These are phyloP conservation scores for Genyomyrus donnyi DNA, from an alignment of 2,113 vertebrate species.

Conservation along the genomic window DNA sequence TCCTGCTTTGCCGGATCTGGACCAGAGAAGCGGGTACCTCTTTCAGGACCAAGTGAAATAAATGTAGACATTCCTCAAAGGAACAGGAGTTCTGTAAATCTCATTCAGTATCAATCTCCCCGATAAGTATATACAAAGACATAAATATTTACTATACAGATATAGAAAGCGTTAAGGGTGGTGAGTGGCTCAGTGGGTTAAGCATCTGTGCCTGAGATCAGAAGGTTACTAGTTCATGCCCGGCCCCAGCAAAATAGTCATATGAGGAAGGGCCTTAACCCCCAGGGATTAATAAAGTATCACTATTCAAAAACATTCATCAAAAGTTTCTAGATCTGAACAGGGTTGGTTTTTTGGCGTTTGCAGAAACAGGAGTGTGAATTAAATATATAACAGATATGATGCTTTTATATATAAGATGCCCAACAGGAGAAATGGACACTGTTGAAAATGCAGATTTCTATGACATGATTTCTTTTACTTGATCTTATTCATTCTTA, in stretches of 20 bases:
- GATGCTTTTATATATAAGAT: neutral
- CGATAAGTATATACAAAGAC: neutral
- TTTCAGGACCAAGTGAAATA: constrained; percentile 35
- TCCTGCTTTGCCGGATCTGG: constrained; percentile 7
- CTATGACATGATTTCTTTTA: neutral
- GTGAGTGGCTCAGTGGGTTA: too few species aligned
- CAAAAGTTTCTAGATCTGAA: neutral
- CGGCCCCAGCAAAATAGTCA: neutral
- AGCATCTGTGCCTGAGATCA: neutral
- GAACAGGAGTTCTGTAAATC: neutral
- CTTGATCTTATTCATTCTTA: neutral
- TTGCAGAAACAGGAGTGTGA: neutral
- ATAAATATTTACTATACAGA: neutral
- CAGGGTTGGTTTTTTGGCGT: neutral
- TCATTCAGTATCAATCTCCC: neutral
- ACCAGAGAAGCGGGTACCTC: constrained; percentile 39
- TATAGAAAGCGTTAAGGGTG: too few species aligned
- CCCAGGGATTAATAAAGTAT: neutral
- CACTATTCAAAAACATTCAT: neutral
- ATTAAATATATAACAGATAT: neutral
- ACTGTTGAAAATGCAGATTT: neutral
- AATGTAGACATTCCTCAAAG: constrained; percentile 25
- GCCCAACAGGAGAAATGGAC: neutral
- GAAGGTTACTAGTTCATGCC: neutral
- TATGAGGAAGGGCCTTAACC: neutral